Percentiles rank a stretch among this genome's conserved stretches.
Evolutionary conservation across 2,888 invertebrate genomes (phyloP).

Genomic region (Hipparchia semele): DNA sequence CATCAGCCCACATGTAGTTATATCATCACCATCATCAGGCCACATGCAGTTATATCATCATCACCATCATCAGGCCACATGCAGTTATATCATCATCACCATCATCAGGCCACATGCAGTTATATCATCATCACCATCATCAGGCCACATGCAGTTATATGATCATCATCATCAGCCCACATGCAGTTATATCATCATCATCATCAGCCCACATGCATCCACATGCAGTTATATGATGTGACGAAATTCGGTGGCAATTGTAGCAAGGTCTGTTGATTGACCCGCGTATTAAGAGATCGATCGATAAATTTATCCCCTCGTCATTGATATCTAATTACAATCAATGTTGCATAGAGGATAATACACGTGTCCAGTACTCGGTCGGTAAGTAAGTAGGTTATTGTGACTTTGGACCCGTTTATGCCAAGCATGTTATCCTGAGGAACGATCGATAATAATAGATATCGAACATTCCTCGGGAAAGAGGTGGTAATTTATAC

Average conservation of each 20-base stretch:
- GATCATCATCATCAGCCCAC: background rate
- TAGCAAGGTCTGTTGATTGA: background rate
- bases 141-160: too few relatives aligned
- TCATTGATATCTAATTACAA: background rate
- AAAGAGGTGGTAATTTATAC: too few relatives aligned
- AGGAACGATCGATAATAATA: too few relatives aligned
- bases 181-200: background rate
- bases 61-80: too few relatives aligned
- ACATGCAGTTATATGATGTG: background rate
- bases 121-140: too few relatives aligned
- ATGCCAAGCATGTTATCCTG: too few relatives aligned
- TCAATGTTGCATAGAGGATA: background rate
- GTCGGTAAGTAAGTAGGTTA: background rate
- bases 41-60: too few relatives aligned
- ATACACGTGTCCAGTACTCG: background rate
- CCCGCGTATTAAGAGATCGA: slow-evolving; percentile 12
- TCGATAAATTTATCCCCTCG: background rate
- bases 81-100: background rate
- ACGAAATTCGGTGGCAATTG: background rate
- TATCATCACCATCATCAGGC: background rate
- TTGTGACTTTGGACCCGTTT: slow-evolving; percentile 1
- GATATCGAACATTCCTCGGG: too few relatives aligned
- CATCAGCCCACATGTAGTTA: background rate
- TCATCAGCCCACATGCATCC: background rate
- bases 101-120: too few relatives aligned